Evolutionary conservation across 2,888 invertebrate genomes (phyloP).

Genomic region (Xestia rhomboidea): DNA sequence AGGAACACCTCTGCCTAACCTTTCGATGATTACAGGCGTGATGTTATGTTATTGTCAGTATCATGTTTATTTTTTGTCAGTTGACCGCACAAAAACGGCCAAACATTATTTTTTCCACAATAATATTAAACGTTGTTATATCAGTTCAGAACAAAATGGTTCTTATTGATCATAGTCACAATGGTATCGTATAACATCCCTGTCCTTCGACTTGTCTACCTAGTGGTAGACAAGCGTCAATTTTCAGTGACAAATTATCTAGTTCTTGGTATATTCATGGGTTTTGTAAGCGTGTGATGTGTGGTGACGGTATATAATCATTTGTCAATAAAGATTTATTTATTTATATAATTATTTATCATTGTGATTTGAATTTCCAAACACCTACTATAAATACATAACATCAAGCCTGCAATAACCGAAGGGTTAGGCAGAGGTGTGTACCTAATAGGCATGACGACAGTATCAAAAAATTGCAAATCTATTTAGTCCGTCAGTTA

Average conservation of each 20-base stretch:
- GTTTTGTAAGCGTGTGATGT: too few relatives aligned
- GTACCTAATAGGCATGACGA: too few relatives aligned
- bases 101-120: neutral
- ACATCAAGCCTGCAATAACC: neutral
- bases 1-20: neutral
- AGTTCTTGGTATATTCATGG: neutral
- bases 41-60: neutral
- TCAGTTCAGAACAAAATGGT: neutral
- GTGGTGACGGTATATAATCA: too few relatives aligned
- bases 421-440: too few relatives aligned
- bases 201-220: neutral
- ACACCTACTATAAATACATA: neutral
- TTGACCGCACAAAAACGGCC: neutral
- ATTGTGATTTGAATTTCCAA: neutral
- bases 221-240: neutral
- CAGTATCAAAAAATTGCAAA: too few relatives aligned
- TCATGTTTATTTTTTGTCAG: neutral
- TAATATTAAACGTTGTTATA: neutral
- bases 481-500: too few relatives aligned
- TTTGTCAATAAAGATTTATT: too few relatives aligned
- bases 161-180: neutral
- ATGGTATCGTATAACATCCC: neutral
- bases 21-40: neutral
- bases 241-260: slow-evolving; percentile 1
- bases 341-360: slow-evolving; percentile 5